Percentiles rank a stretch among this genome's conserved stretches.
phyloP scores from a whole-genome alignment of 1,140 invertebrate species.

The Macrotrachela quadricornifera region DNA sequence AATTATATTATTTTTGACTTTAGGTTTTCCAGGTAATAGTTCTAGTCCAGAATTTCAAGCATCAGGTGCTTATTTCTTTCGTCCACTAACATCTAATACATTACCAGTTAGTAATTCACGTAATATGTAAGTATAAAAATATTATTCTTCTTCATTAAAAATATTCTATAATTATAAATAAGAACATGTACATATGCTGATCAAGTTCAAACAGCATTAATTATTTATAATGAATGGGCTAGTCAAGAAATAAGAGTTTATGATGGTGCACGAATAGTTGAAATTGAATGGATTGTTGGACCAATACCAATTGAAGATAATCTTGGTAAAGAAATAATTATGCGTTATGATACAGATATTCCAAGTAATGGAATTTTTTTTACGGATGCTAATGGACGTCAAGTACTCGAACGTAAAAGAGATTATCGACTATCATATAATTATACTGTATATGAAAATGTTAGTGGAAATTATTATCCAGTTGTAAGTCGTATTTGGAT shows the following conservation, averaged over 20 bases:
- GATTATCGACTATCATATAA: slow-evolving; percentile 54
- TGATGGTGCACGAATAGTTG: slow-evolving; percentile 39
- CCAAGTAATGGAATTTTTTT: slow-evolving; percentile 49
- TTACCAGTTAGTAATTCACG: too few relatives aligned
- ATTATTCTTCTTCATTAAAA: too few relatives aligned
- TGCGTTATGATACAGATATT: slow-evolving; percentile 9
- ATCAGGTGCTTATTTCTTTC: slow-evolving; percentile 12
- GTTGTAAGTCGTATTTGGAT: slow-evolving; percentile 54
- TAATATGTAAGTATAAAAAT: too few relatives aligned
- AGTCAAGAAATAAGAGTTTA: slow-evolving; percentile 58
- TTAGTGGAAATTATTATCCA: slow-evolving; percentile 77
- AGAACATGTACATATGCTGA: too few relatives aligned
- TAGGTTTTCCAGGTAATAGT: slow-evolving; percentile 17
- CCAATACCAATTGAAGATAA: slow-evolving; percentile 61
- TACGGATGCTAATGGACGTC: slow-evolving; percentile 79
- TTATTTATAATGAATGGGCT: slow-evolving; percentile 45
- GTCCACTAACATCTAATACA: background rate
- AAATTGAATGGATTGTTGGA: slow-evolving; percentile 78
- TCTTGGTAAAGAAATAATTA: slow-evolving; percentile 7
- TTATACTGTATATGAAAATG: slow-evolving; percentile 38
- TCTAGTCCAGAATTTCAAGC: slow-evolving; percentile 15
- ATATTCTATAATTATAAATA: too few relatives aligned
- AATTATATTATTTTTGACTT: background rate
- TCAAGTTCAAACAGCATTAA: too few relatives aligned
- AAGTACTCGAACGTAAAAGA: slow-evolving; percentile 45